Evolutionary conservation across 2,797 vertebrate species (phyloP), one percentile per base, ranked within the genome.

Genomic region (Tolypeutes matacus): DNA sequence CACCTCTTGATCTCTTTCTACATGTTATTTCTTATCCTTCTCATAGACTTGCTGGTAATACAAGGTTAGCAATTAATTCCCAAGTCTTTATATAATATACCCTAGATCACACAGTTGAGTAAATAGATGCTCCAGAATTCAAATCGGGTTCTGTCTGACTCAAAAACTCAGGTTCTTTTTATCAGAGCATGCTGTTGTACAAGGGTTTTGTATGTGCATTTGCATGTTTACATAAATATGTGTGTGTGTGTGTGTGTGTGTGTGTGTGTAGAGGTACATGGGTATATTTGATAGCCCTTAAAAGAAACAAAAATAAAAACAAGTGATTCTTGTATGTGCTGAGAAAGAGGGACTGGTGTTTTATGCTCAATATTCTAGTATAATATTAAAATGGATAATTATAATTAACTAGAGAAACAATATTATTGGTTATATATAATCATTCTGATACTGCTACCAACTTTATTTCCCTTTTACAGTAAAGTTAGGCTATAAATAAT

Each of bases 401-500:
- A 76, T 49, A 67, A 94, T 36, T 27, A 65, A 15, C 14, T 29
- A 93, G 91, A n/a, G 23, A 89, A 76, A 81, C 56, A 34, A 25
- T 23, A 72, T 80, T 92, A 75, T 17, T 93, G 18, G 13, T 53
- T 92, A 84, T 0, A 94, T 64, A 10, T 94, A 31, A 82, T 25
- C 17, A 51, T 39, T 10, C 7, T 85, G 21, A 69, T 64, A 91
- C 60, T 77, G 42, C 18, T 39, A 80, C 36, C 56, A 69, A 78
- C 46, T 76, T 73, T 87, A 82, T 72, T 77, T 93, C 21, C 5
- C 34, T 25, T 86, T 76, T 73, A 42, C 49, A 67, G 60, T 82
- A 83, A 75, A 89, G 36, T 36, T 4, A 93, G 34, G 4, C 18
- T 75, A 83, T 46, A 84, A 91, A 77, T 58, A 94, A 83, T 86